Evolutionary conservation across 2,888 invertebrate species (phyloP), one percentile per base, ranked within the genome.

Genomic region (Agrotis puta): DNA sequence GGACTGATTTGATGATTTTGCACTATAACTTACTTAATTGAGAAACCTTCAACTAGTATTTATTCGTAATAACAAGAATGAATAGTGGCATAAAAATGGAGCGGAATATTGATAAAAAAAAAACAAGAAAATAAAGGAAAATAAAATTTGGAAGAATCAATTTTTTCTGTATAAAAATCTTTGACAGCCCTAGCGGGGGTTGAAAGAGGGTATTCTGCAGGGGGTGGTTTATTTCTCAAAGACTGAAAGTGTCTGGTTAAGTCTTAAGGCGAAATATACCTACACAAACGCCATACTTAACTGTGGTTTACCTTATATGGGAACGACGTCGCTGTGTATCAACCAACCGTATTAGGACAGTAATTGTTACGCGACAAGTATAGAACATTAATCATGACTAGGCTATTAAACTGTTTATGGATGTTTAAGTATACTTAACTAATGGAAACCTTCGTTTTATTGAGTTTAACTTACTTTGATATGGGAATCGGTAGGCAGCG

Each of bases 311-410:
- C 68, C 56, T 3, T 82, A 78, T 51, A 82, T 11, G 79, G 82
- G 6, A n/a, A 58, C 51, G 54, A 79, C 58, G 67, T 65, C 64
- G n/a, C n/a, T 33, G 20, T 78, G 67, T 51, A 64, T 51, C 54
- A 48, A 14, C 47, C 18, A 27, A 0, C 74, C 73, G 18, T 73
- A 78, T 79, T 56, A 33, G 73, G 79, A 5, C 1, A 6, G 58
- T 82, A 62, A 73, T 79, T 82, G 82, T 79, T 79, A 59, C 45
- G 54, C 63, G 67, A 73, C 82, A 27, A 65, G 54, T 71, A 45
- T 61, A 39, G 45, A 53, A 39, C 72, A 57, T 72, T 79, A 77
- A 82, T 79, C 82, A 82, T 77, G 76, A 14, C 24, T 20, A 24
- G 59, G 43, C 24, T 56, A 20, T 72, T 27, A 62, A 51, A 63